phyloP scores from a whole-genome alignment of 2,888 invertebrate genomes.

The Drosophila paracracens region DNA sequence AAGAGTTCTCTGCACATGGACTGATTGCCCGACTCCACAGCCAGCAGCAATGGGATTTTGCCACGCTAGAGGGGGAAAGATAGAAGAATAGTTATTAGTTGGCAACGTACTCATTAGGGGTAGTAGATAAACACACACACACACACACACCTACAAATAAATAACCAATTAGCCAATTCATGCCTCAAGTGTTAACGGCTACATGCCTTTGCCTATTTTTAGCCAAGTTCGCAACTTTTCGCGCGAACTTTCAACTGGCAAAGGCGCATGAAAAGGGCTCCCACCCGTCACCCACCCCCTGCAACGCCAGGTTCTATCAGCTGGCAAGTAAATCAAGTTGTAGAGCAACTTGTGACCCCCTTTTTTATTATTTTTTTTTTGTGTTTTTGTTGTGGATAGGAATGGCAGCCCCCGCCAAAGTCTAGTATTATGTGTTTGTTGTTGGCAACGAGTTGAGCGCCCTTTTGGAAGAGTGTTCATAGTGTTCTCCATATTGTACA shows the following conservation, averaged over 20 bases:
- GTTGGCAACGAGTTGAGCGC: slow-evolving; percentile 81
- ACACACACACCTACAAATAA: slow-evolving; percentile 52
- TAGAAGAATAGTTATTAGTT: slow-evolving; percentile 3
- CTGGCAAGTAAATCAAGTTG: slow-evolving; percentile 75
- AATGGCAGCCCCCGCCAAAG: neutral
- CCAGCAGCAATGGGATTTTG: slow-evolving; percentile 96
- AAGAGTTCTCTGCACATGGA: slow-evolving; percentile 97
- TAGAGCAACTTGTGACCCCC: slow-evolving; percentile 76
- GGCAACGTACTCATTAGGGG: slow-evolving; percentile 41
- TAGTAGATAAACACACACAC: slow-evolving; percentile 22
- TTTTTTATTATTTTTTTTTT: slow-evolving; percentile 44
- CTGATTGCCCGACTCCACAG: slow-evolving; percentile 97
- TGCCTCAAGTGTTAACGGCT: slow-evolving; percentile 78
- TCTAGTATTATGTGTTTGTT: slow-evolving; percentile 71
- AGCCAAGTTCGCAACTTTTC: slow-evolving; percentile 78
- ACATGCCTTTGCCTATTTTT: slow-evolving; percentile 72
- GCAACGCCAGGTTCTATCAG: slow-evolving; percentile 14
- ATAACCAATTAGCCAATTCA: slow-evolving; percentile 75
- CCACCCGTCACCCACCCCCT: too few species aligned
- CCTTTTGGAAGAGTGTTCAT: slow-evolving; percentile 42
- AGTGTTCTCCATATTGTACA: neutral
- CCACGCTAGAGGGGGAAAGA: slow-evolving; percentile 89
- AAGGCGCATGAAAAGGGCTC: slow-evolving; percentile 53
- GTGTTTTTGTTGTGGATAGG: slow-evolving; percentile 1
- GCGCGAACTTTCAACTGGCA: slow-evolving; percentile 77